phyloP scores from a whole-genome alignment of 2,113 vertebrate genomes.

The Charadrius vociferus region DNA sequence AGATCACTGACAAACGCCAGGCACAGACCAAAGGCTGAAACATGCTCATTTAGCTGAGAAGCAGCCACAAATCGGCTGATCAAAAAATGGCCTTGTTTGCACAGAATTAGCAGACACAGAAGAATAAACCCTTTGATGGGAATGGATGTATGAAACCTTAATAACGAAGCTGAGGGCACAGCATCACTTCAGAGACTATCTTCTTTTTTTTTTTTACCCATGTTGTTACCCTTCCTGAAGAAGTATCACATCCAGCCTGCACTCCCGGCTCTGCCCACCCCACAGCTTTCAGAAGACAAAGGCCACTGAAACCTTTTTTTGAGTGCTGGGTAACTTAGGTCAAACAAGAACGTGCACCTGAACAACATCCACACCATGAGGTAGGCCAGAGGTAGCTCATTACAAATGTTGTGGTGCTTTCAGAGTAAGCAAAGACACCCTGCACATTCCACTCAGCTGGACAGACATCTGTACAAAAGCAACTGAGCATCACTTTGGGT shows the following conservation, averaged over 20 bases:
- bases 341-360: neutral
- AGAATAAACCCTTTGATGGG: neutral
- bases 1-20: neutral
- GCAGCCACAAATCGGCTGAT: neutral
- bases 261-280: neutral
- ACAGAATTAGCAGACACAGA: neutral
- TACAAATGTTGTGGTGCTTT: fast-evolving
- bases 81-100: neutral
- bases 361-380: neutral
- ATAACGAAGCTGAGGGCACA: neutral
- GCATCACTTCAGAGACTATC: neutral
- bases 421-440: neutral
- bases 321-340: neutral
- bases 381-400: neutral
- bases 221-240: neutral
- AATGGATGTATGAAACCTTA: neutral
- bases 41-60: neutral
- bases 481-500: neutral
- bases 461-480: neutral
- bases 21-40: neutral
- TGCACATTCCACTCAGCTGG: neutral
- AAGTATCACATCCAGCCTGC: neutral
- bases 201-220: neutral
- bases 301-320: neutral
- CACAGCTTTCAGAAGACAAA: neutral